Percentiles rank a stretch among this genome's conserved stretches.
phyloP scores from a whole-genome alignment of 2,888 invertebrate genomes.

The Schrankia costaestrigalis region DNA sequence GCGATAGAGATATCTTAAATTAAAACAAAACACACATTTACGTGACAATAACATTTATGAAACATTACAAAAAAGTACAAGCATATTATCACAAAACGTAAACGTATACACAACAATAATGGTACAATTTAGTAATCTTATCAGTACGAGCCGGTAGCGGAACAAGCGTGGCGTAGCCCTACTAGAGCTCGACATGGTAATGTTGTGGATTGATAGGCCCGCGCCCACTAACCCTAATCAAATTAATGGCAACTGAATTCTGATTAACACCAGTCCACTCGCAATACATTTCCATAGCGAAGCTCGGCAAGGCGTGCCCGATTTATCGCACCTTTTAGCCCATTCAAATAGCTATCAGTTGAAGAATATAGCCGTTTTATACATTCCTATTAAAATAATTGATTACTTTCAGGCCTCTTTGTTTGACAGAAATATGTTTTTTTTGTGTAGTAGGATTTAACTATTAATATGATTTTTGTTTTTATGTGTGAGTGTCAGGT shows the following conservation, averaged over 20 bases:
- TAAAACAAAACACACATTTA: too few relatives aligned
- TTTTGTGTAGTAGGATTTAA: too few relatives aligned
- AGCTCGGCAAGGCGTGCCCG: conserved; percentile 49
- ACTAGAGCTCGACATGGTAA: conserved; percentile 63
- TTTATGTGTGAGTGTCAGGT: too few relatives aligned
- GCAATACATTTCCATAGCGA: conserved; percentile 68
- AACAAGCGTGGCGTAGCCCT: conserved; percentile 42
- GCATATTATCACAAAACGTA: conserved; percentile 15
- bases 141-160: conserved; percentile 7
- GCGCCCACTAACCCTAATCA: conserved; percentile 81
- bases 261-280: conserved; percentile 69
- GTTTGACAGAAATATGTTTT: neutral
- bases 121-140: conserved; percentile 21
- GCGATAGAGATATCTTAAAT: too few relatives aligned
- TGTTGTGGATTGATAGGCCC: conserved; percentile 76
- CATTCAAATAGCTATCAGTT: conserved; percentile 45
- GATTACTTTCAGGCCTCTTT: conserved; percentile 12
- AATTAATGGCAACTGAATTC: conserved; percentile 77
- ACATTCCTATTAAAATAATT: conserved; percentile 31
- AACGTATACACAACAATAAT: conserved; percentile 7
- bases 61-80: conserved; percentile 8
- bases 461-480: too few relatives aligned
- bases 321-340: conserved; percentile 67
- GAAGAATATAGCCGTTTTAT: conserved; percentile 28
- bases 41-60: too few relatives aligned